These are phyloP conservation scores for Limnephilus rhombicus DNA, from an alignment of 2,888 invertebrate species.

Conservation along the genomic window DNA sequence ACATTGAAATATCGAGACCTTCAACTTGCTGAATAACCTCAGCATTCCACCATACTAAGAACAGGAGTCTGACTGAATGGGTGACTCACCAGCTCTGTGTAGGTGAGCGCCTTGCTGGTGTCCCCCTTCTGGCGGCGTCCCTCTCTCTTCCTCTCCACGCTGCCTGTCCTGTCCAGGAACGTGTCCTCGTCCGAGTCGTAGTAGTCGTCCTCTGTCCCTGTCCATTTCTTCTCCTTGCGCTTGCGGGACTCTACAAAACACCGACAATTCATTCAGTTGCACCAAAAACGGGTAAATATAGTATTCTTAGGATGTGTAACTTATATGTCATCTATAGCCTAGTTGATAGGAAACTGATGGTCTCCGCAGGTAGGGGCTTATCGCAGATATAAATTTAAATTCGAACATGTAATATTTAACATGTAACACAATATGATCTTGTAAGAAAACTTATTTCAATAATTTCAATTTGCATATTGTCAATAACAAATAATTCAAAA, in stretches of 20 bases:
- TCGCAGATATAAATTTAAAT: too few species aligned
- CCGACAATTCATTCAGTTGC: neutral
- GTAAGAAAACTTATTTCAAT: too few species aligned
- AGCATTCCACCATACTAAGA: too few species aligned
- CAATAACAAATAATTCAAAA: too few species aligned
- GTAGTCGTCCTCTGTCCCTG: slow-evolving; percentile 92
- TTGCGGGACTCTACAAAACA: slow-evolving; percentile 83
- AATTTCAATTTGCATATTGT: too few species aligned
- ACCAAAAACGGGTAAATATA: neutral
- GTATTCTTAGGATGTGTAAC: neutral
- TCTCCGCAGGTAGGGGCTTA: too few species aligned
- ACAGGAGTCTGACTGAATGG: neutral
- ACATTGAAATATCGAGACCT: too few species aligned
- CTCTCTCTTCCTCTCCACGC: slow-evolving; percentile 91
- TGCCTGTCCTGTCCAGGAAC: slow-evolving; percentile 96
- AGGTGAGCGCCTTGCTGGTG: slow-evolving; percentile 66
- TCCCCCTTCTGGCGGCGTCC: slow-evolving; percentile 67
- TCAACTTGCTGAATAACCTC: too few species aligned
- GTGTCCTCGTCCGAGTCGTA: slow-evolving; percentile 97
- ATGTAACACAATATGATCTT: too few species aligned
- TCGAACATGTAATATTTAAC: too few species aligned
- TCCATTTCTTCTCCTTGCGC: slow-evolving; percentile 86
- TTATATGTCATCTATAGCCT: too few species aligned
- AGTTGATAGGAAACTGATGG: too few species aligned
- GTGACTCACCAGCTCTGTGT: slow-evolving; percentile 31